Evolutionary conservation across 2,888 invertebrate genomes (phyloP).

Genomic region (Hecatera dysodea): DNA sequence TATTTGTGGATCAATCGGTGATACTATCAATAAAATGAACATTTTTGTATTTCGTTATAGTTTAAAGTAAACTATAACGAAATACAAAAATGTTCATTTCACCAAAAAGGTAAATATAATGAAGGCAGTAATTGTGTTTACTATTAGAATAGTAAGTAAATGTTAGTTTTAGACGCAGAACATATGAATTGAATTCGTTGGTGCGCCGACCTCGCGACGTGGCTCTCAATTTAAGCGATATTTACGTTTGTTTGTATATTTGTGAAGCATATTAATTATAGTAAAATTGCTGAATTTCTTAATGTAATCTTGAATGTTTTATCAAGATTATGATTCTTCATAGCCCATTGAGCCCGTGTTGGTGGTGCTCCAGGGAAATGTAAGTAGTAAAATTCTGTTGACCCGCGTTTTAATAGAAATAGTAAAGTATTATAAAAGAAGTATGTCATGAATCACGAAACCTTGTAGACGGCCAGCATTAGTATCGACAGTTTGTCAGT

Average conservation of each 20-base stretch:
- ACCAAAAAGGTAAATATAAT: slow-evolving; percentile 9
- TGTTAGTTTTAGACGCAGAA: slow-evolving; percentile 1
- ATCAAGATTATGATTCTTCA: neutral
- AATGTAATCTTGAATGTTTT: too few species aligned
- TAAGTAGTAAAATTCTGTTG: neutral
- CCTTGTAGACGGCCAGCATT: neutral
- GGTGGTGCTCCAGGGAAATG: neutral
- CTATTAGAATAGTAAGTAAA: slow-evolving; percentile 5
- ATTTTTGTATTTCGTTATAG: slow-evolving; percentile 5
- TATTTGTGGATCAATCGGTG: slow-evolving; percentile 13
- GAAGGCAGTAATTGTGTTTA: neutral
- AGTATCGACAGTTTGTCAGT: slow-evolving; percentile 8
- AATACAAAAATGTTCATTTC: slow-evolving; percentile 13
- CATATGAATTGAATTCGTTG: neutral
- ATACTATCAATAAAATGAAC: slow-evolving; percentile 4
- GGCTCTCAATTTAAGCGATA: neutral
- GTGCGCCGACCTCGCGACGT: neutral
- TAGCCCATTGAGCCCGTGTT: neutral
- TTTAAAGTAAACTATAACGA: too few species aligned
- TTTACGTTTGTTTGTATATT: too few species aligned
- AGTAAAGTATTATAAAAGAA: neutral
- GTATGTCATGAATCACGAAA: slow-evolving; percentile 4
- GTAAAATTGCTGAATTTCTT: too few species aligned
- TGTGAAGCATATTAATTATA: too few species aligned
- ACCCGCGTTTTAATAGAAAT: neutral